A percentile compares a stretch with the other conserved stretches of the same genome.
Conservation (phyloP, 1,140 invertebrate genomes). For the Teleopsis dalmanni region DNA sequence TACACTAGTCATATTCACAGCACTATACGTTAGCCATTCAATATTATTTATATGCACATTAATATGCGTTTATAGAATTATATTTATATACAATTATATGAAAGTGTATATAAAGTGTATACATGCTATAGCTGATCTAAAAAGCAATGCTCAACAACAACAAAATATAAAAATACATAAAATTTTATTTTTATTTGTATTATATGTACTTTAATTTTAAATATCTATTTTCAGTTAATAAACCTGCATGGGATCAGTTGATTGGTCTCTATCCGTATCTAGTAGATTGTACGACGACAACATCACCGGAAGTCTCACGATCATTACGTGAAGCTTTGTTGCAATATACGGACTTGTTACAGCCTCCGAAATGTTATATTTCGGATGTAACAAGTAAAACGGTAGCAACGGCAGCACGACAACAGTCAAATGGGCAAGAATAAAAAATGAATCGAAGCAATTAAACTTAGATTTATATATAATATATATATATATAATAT, state of each 20-base stretch:
- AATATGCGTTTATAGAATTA: no score
- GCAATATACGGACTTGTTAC: constrained; percentile 79
- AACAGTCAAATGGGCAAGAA: constrained; percentile 41
- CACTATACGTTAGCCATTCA: no score
- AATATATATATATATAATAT: background rate
- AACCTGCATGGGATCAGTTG: constrained; percentile 84
- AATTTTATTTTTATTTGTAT: background rate
- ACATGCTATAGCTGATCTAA: no score
- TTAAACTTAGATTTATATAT: no score
- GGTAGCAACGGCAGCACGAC: constrained; percentile 6
- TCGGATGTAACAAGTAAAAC: constrained; percentile 3
- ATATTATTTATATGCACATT: no score
- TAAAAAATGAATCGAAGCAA: constrained; percentile 15
- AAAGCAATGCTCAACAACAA: no score
- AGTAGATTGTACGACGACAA: constrained; percentile 78
- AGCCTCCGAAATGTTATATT: constrained; percentile 56
- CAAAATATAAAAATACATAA: background rate
- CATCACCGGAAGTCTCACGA: constrained; percentile 65
- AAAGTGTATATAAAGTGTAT: no score
- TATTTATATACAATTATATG: no score
- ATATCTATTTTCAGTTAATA: constrained; percentile 59
- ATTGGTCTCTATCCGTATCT: constrained; percentile 85
- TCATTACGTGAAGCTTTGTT: constrained; percentile 79
- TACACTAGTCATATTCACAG: no score
- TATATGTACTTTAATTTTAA: no score